A percentile compares a stretch with the other conserved stretches of the same genome.
phyloP scores from a whole-genome alignment of 2,888 invertebrate species.

The Lottia scabra region DNA sequence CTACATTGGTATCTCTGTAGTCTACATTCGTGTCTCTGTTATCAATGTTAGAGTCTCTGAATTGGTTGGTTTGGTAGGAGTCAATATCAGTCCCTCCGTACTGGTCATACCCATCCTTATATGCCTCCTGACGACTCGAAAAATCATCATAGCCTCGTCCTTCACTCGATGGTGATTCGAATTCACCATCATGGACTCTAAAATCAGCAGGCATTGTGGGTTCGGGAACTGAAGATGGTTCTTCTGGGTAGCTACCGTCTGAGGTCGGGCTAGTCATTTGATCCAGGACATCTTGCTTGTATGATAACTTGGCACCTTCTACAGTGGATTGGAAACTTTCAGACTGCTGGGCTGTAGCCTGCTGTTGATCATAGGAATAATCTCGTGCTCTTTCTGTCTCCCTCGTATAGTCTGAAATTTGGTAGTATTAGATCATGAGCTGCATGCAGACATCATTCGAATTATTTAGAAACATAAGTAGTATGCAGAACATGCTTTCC shows the following conservation, averaged over 20 bases:
- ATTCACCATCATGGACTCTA: background rate
- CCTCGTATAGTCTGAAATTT: slow-evolving; percentile 4
- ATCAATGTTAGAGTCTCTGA: background rate
- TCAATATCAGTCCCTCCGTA: background rate
- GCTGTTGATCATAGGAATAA: background rate
- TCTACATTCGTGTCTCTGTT: background rate
- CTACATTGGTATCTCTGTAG: background rate
- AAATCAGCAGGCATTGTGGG: slow-evolving; percentile 37
- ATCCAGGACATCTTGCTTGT: slow-evolving; percentile 10
- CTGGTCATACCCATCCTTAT: background rate
- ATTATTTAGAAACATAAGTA: background rate
- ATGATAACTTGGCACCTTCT: slow-evolving; percentile 1
- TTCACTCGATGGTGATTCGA: background rate
- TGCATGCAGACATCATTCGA: slow-evolving; percentile 5
- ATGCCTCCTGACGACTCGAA: background rate
- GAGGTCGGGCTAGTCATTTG: slow-evolving; percentile 33
- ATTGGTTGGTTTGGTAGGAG: background rate
- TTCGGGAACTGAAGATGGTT: slow-evolving; percentile 42
- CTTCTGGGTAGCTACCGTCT: slow-evolving; percentile 37
- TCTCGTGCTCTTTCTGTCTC: background rate
- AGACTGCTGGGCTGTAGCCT: background rate
- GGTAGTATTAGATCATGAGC: background rate
- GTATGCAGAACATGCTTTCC: background rate
- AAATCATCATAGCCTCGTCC: slow-evolving; percentile 1
- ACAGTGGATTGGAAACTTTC: background rate